Conservation (phyloP, 2,113 vertebrate genomes). For the Odontophorus gujanensis region DNA sequence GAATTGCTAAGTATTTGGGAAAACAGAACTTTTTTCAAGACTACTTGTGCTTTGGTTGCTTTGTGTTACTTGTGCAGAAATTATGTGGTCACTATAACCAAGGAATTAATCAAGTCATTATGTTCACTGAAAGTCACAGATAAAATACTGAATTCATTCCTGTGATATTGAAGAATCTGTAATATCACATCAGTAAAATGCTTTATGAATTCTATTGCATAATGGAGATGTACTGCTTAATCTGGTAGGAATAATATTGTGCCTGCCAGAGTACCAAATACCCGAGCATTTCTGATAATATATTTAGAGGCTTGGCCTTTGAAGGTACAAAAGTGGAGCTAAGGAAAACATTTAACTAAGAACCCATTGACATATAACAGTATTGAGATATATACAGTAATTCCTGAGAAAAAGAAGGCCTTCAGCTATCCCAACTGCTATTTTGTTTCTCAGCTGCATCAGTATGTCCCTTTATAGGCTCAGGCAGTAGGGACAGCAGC, state of each 20-base stretch:
- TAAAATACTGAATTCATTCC: not conserved
- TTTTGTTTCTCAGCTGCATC: not conserved
- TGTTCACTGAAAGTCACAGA: not conserved
- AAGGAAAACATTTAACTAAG: not conserved
- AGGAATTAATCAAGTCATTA: not conserved
- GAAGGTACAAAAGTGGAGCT: not conserved
- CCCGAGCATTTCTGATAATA: not conserved
- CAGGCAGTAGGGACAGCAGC: not conserved
- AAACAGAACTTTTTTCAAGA: not conserved
- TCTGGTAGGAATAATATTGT: not conserved
- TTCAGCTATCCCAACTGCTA: not conserved
- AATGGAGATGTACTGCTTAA: not conserved
- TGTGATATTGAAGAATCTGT: not conserved
- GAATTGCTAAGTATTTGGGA: not conserved
- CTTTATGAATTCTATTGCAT: not conserved
- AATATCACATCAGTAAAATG: not conserved
- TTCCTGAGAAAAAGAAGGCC: not conserved
- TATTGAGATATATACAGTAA: not conserved
- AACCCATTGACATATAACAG: not conserved
- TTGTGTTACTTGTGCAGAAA: not conserved
- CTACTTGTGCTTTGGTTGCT: not conserved
- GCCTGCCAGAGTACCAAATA: not conserved
- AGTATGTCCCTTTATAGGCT: not conserved
- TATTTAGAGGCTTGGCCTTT: not conserved
- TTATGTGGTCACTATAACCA: not conserved